phyloP scores from a whole-genome alignment of 2,113 vertebrate species.

The Falco punctatus region DNA sequence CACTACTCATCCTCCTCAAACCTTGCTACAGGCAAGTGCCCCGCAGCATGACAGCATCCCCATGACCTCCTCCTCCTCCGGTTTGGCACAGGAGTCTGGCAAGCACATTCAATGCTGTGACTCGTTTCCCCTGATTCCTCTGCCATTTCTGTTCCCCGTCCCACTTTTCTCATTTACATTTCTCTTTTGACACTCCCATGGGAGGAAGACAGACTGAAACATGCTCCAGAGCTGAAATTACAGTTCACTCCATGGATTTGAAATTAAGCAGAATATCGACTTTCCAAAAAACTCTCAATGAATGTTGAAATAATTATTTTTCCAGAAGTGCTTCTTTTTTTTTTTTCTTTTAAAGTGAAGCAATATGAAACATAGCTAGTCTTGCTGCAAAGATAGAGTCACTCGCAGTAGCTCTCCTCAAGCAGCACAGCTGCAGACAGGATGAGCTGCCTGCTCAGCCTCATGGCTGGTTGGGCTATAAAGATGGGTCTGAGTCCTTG shows the following conservation, averaged over 20 bases:
- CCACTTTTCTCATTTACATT: neutral
- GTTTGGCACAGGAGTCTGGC: neutral
- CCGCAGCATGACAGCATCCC: rapidly evolving
- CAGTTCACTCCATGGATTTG: neutral
- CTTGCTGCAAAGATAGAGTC: neutral
- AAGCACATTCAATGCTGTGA: neutral
- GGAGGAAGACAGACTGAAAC: neutral
- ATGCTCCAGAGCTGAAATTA: neutral
- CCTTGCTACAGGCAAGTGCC: neutral
- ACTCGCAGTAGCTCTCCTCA: neutral
- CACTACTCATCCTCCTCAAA: neutral
- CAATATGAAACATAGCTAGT: neutral
- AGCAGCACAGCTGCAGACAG: neutral
- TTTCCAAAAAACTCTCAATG: neutral
- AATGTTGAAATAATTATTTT: conserved; percentile 24
- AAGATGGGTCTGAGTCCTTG: neutral
- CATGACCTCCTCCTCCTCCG: neutral
- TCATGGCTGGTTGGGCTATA: neutral
- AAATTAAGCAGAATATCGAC: neutral
- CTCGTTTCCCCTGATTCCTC: neutral
- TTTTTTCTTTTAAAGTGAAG: neutral
- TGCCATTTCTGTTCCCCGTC: neutral
- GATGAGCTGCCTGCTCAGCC: neutral
- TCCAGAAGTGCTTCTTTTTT: neutral
- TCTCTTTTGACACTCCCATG: neutral